These are phyloP conservation scores for Rotaria macrura DNA, from an alignment of 2,888 invertebrate species.

Conservation along the genomic window DNA sequence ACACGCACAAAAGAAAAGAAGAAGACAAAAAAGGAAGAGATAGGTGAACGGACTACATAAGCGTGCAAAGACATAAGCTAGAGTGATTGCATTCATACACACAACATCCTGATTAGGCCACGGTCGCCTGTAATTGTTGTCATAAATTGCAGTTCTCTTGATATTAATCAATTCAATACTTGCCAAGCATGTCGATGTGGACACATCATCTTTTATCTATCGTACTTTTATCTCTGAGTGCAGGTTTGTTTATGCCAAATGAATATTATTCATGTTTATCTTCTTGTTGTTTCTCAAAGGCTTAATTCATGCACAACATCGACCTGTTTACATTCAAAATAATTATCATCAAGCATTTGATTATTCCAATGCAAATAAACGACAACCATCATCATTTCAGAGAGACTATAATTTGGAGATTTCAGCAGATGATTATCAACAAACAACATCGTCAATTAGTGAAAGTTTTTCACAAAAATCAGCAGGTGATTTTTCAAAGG, in stretches of 20 bases:
- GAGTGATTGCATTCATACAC: background rate
- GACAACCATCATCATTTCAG: background rate
- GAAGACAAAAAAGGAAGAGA: background rate
- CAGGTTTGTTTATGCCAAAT: background rate
- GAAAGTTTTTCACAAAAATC: background rate
- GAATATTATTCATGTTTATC: background rate
- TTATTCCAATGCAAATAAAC: background rate
- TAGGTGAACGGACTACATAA: background rate
- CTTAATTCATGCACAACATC: background rate
- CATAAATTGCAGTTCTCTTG: background rate
- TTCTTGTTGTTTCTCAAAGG: background rate
- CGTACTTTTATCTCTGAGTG: background rate
- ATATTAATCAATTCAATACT: background rate
- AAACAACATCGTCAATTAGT: too few species aligned
- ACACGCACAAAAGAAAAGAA: background rate
- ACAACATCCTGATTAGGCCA: background rate
- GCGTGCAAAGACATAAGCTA: background rate
- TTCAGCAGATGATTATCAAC: background rate
- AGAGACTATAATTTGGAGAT: background rate
- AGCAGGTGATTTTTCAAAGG: background rate
- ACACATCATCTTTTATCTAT: background rate
- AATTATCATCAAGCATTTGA: background rate
- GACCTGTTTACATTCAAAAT: background rate
- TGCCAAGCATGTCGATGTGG: background rate
- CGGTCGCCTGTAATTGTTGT: background rate